Evolutionary conservation across 1,140 invertebrate genomes (phyloP).

Genomic region (Saccostrea glomerata): DNA sequence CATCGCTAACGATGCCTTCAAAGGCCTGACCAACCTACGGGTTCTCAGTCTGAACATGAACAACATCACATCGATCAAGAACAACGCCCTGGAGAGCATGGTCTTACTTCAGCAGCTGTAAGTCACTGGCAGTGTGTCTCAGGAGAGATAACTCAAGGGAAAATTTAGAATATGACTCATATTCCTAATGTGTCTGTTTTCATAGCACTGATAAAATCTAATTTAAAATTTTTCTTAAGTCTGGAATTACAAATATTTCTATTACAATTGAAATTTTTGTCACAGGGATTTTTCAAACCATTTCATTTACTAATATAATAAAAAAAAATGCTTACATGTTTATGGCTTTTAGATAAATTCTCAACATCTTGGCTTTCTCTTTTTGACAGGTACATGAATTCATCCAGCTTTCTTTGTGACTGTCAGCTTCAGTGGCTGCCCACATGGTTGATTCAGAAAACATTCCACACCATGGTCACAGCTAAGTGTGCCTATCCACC

Average conservation of each 20-base stretch:
- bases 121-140: slow-evolving; percentile 58
- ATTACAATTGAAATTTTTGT: too few species aligned
- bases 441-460: slow-evolving; percentile 83
- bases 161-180: too few species aligned
- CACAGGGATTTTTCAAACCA: too few species aligned
- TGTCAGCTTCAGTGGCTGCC: slow-evolving; percentile 90
- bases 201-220: too few species aligned
- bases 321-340: too few species aligned
- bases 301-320: too few species aligned
- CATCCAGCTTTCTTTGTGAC: slow-evolving; percentile 89
- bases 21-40: slow-evolving; percentile 79
- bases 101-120: slow-evolving; percentile 76
- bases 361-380: slow-evolving; percentile 29
- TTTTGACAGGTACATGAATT: slow-evolving; percentile 83
- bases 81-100: slow-evolving; percentile 69
- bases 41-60: slow-evolving; percentile 67
- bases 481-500: slow-evolving; percentile 89
- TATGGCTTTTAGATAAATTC: too few species aligned
- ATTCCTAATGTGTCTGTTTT: too few species aligned
- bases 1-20: slow-evolving; percentile 90
- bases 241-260: too few species aligned
- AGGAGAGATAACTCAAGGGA: neutral
- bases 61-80: slow-evolving; percentile 68
- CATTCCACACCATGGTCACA: slow-evolving; percentile 78
- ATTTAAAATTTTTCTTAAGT: too few species aligned